Evolutionary conservation across 2,888 invertebrate genomes (phyloP).

Genomic region (Hydropsyche betteni): DNA sequence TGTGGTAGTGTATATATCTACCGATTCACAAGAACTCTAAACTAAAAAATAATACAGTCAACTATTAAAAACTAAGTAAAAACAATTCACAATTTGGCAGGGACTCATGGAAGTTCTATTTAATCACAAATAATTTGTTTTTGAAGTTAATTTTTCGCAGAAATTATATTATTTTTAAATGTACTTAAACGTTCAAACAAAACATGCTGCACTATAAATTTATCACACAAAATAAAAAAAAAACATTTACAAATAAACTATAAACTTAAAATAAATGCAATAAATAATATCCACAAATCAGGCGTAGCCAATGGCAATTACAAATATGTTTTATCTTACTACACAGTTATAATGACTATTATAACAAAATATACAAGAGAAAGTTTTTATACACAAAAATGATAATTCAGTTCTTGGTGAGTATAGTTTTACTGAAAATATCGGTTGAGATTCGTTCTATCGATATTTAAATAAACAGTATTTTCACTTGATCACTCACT

Average conservation of each 20-base stretch:
- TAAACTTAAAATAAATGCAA: conserved; percentile 42
- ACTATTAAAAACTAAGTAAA: conserved; percentile 7
- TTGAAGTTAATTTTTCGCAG: background rate
- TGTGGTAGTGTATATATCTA: conserved; percentile 40
- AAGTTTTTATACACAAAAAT: conserved; percentile 5
- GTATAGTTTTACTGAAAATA: too few relatives aligned
- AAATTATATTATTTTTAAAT: background rate
- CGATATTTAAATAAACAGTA: background rate
- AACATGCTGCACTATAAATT: conserved; percentile 13
- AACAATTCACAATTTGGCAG: conserved; percentile 19
- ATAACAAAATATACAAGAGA: conserved; percentile 11
- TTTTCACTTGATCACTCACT: background rate
- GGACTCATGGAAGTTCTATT: background rate
- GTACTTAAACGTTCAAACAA: background rate
- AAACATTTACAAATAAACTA: conserved; percentile 22
- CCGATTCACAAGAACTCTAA: background rate
- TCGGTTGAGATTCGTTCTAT: too few relatives aligned
- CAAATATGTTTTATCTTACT: conserved; percentile 25
- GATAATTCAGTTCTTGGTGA: conserved; percentile 12
- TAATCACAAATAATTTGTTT: conserved; percentile 1
- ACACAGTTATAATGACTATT: conserved; percentile 26
- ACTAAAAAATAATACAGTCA: conserved; percentile 30
- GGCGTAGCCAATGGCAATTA: conserved; percentile 40
- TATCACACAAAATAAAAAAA: background rate
- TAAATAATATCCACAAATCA: conserved; percentile 46